Conservation (phyloP, 2,797 vertebrate genomes). For the Atherinosoma microstoma region DNA sequence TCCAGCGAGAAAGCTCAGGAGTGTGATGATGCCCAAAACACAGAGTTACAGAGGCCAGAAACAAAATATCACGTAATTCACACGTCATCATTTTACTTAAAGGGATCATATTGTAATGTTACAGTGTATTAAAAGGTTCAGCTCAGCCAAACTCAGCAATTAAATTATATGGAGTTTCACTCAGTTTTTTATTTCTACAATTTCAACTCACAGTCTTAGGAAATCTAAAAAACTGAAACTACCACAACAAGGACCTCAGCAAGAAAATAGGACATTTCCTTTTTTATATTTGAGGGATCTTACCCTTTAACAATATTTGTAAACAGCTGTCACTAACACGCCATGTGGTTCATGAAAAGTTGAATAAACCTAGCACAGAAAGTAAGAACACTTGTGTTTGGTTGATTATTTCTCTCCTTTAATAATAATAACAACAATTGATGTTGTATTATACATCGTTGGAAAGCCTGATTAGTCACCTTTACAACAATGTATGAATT, state of each 20-base stretch:
- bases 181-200: neutral
- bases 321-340: neutral
- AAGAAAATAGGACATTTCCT: neutral
- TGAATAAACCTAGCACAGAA: neutral
- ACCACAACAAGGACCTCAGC: neutral
- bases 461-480: too few relatives aligned
- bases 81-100: constrained; percentile 51
- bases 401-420: neutral
- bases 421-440: neutral
- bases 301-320: neutral
- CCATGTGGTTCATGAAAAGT: too few relatives aligned
- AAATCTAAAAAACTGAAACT: neutral
- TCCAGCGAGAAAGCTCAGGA: neutral
- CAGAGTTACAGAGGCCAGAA: constrained; percentile 47
- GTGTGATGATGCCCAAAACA: constrained; percentile 14
- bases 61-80: constrained; percentile 22
- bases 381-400: neutral
- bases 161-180: neutral
- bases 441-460: too few relatives aligned
- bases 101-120: constrained; percentile 8
- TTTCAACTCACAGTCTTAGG: neutral
- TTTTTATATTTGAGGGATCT: neutral
- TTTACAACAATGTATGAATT: neutral
- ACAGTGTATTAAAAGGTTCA: constrained; percentile 16
- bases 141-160: constrained; percentile 2